A percentile compares a stretch with the other conserved stretches of the same genome.
Evolutionary conservation across 2,888 invertebrate species (phyloP).

Genomic region (Tethea ocularis): DNA sequence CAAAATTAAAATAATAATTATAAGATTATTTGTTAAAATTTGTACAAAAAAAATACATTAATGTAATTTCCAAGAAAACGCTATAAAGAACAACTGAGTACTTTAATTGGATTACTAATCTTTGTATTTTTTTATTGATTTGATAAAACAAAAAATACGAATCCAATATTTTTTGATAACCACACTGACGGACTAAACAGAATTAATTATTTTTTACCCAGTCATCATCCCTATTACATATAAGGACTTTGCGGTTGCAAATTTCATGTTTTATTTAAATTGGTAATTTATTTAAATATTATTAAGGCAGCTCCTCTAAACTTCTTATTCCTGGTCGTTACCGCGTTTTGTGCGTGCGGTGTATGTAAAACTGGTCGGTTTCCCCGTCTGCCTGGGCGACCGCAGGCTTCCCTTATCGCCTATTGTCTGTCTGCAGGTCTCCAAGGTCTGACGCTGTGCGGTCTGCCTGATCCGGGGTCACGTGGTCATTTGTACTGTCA

Average conservation of each 20-base stretch:
- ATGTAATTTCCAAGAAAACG: not conserved
- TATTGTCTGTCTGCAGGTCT: constrained; percentile 57
- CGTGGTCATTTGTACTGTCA: constrained; percentile 8
- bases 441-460: constrained; percentile 56
- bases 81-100: not conserved
- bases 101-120: constrained; percentile 2
- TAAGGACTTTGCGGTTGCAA: no score
- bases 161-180: no score
- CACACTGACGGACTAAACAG: no score
- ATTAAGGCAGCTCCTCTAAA: not conserved
- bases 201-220: no score
- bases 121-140: no score
- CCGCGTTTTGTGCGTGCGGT: constrained; percentile 26
- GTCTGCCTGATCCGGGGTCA: constrained; percentile 41
- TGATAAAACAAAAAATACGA: no score
- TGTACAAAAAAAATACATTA: not conserved
- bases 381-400: constrained; percentile 49
- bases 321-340: not conserved
- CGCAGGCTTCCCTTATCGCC: constrained; percentile 73
- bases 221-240: no score
- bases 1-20: not conserved
- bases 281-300: not conserved
- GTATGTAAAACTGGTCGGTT: constrained; percentile 61
- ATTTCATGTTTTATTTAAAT: no score
- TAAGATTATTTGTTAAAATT: not conserved